phyloP scores from a whole-genome alignment of 1,140 invertebrate species.

The Cheumatopsyche charites region DNA sequence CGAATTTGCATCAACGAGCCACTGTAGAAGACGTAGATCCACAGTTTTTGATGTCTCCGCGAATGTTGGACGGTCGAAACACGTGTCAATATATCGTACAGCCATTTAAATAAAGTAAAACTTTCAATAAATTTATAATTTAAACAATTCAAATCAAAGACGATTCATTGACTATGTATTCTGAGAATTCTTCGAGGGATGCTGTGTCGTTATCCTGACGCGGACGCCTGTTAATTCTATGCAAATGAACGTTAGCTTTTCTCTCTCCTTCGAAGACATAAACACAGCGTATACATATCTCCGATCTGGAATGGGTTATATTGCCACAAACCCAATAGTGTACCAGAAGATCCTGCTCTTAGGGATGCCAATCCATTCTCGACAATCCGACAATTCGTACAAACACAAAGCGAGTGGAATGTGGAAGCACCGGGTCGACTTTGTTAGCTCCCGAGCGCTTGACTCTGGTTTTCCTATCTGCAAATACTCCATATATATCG shows the following conservation, averaged over 20 bases:
- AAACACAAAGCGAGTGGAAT: constrained; percentile 19
- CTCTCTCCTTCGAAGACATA: neutral
- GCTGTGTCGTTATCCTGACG: constrained; percentile 25
- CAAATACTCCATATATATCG: neutral
- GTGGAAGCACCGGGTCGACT: constrained; percentile 21
- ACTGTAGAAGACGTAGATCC: no score
- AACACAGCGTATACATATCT: constrained; percentile 39
- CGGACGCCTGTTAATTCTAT: constrained; percentile 45
- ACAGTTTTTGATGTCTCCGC: no score
- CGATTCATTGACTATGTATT: no score
- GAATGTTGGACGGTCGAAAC: no score
- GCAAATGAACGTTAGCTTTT: constrained; percentile 38
- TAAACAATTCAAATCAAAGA: no score
- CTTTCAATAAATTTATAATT: no score
- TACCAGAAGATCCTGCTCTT: constrained; percentile 8
- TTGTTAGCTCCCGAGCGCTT: neutral
- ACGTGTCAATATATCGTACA: no score
- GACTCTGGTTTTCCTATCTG: constrained; percentile 1
- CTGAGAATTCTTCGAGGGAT: no score
- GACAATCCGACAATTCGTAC: constrained; percentile 20
- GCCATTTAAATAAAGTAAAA: no score
- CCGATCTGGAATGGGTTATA: constrained; percentile 32
- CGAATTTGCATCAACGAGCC: no score
- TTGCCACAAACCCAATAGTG: constrained; percentile 27
- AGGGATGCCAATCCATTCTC: constrained; percentile 18